Evolutionary conservation across 2,888 invertebrate species (phyloP), one percentile per base, ranked within the genome.

Genomic region (Plemyria rubiginata): DNA sequence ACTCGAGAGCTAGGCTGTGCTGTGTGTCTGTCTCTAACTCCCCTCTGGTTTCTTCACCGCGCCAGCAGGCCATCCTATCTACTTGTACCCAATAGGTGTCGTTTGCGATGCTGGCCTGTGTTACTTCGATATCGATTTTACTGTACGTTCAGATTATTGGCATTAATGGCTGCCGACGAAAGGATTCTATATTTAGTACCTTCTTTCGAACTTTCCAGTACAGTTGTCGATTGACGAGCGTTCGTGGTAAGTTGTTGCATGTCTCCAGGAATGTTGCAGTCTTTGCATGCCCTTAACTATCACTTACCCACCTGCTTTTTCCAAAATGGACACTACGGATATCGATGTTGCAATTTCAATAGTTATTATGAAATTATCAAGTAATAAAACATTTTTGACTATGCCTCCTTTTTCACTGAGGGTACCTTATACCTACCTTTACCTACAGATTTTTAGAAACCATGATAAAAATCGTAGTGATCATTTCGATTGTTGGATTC

Each of bases 121-220:
- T 83, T 84, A 86, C 83, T 84, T 90, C 92, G 92, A 90, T 90
- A 90, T 89, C 84, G 83, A 81, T 82, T 85, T 81, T 80, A 86
- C 86, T 87, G 85, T 86, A 86, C 85, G 77, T 76, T 74, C 74
- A 77, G 73, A 80, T 76, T 77, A 87, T 90, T 90, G 88, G 90
- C 90, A 82, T 88, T 86, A 88, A 91, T 92, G 92, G 92, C 88
- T 86, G 92, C 91, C 87, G 87, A 84, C 74, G 92, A 92, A 91
- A 90, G 92, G 83, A 85, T 88, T 90, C 91, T 80, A 73, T 85
- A 86, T 85, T 79, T 79, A 70, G 84, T 90, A 87, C 86, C 80
- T 80, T 80, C 78, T 81, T 80, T 80, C 78, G 84, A 90, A 45
- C 16, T 45, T 45, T 45, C 45, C 11, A 50, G 90, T 90, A 88